Conservation (phyloP, 1,140 invertebrate genomes). For the Glossosoma conforme region DNA sequence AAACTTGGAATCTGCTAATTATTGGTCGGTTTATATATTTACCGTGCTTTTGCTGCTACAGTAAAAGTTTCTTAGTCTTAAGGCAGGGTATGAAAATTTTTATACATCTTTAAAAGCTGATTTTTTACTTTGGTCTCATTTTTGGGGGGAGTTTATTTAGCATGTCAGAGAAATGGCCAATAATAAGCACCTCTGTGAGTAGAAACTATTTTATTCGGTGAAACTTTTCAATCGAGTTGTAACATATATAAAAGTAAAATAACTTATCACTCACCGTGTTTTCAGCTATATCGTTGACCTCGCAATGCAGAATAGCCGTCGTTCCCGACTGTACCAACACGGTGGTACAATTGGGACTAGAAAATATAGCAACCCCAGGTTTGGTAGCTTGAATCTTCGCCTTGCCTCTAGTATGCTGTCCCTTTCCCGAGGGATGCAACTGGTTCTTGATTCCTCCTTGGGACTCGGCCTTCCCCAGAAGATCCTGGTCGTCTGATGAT, state of each 20-base stretch:
- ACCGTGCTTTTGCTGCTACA: too few species aligned
- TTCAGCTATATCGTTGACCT: slow-evolving; percentile 57
- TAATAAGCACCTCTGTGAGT: too few species aligned
- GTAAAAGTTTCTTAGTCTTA: too few species aligned
- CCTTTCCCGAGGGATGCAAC: slow-evolving; percentile 8
- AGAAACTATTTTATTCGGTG: too few species aligned
- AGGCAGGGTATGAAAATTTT: too few species aligned
- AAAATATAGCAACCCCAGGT: slow-evolving; percentile 45
- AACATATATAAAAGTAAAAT: neutral
- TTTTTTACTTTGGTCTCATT: too few species aligned
- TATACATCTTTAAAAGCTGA: too few species aligned
- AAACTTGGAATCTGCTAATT: too few species aligned
- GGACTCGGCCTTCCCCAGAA: slow-evolving; percentile 14
- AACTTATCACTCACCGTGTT: slow-evolving; percentile 48
- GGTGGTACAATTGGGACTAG: slow-evolving; percentile 57
- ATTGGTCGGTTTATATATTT: too few species aligned
- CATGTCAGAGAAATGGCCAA: too few species aligned
- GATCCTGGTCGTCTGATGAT: slow-evolving; percentile 18
- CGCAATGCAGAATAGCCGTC: slow-evolving; percentile 56
- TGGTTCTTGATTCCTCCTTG: slow-evolving; percentile 24
- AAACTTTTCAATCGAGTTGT: too few species aligned
- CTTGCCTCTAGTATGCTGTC: slow-evolving; percentile 15
- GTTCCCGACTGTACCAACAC: slow-evolving; percentile 57
- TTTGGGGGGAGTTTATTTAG: too few species aligned
- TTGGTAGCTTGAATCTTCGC: slow-evolving; percentile 12